Conservation (phyloP, 1,140 invertebrate species). For the Drosophila bipectinata region DNA sequence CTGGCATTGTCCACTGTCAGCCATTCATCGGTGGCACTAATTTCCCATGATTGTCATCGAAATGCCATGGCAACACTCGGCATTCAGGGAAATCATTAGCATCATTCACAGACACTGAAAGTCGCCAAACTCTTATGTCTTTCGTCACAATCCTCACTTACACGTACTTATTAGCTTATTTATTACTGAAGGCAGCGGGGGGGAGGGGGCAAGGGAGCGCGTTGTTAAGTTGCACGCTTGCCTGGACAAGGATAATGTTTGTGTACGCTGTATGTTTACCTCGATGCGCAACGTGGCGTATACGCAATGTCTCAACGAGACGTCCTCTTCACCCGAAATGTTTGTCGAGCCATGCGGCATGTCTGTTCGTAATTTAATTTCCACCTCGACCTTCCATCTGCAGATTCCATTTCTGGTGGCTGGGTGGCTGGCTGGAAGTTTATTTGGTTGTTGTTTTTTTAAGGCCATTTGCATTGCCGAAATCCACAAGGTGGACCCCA, state of each 20-base stretch:
- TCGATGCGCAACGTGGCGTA: slow-evolving; percentile 71
- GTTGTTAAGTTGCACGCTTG: slow-evolving; percentile 61
- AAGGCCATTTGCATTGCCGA: slow-evolving; percentile 27
- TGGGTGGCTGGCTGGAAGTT: slow-evolving; percentile 5
- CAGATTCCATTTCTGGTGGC: slow-evolving; percentile 1
- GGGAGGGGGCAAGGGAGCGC: background rate
- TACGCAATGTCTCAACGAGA: slow-evolving; percentile 55
- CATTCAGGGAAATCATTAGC: slow-evolving; percentile 32
- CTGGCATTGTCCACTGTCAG: slow-evolving; percentile 20
- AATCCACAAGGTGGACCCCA: slow-evolving; percentile 28
- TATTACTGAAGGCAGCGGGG: slow-evolving; percentile 7
- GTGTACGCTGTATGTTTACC: slow-evolving; percentile 51
- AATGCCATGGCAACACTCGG: slow-evolving; percentile 31
- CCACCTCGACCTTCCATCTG: background rate
- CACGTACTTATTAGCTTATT: slow-evolving; percentile 53
- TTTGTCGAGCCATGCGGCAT: slow-evolving; percentile 13
- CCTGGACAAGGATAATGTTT: slow-evolving; percentile 67
- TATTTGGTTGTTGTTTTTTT: slow-evolving; percentile 4
- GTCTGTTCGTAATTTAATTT: slow-evolving; percentile 62
- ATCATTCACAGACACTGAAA: slow-evolving; percentile 27
- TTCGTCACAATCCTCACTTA: slow-evolving; percentile 49
- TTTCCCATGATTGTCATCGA: slow-evolving; percentile 54
- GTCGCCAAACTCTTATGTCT: slow-evolving; percentile 39
- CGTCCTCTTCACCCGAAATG: slow-evolving; percentile 31
- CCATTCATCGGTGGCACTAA: slow-evolving; percentile 39